Evolutionary conservation across 2,797 vertebrate genomes (phyloP).

Genomic region (Alosa sapidissima): DNA sequence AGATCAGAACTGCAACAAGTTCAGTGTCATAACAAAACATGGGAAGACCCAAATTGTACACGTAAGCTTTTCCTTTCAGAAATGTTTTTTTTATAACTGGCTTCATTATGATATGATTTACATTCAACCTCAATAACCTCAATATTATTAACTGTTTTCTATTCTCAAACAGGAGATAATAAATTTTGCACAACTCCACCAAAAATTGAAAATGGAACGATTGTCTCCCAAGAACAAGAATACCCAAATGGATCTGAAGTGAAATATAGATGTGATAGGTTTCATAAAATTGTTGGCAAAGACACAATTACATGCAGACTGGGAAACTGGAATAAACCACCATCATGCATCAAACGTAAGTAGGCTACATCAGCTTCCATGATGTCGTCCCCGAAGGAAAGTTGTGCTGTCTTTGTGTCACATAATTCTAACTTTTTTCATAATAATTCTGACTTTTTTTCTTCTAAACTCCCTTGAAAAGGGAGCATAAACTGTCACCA

Average conservation of each 20-base stretch:
- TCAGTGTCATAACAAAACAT: slow-evolving; percentile 33
- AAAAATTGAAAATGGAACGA: slow-evolving; percentile 48
- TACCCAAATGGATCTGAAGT: slow-evolving; percentile 34
- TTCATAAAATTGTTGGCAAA: not conserved
- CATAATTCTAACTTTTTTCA: too few species aligned
- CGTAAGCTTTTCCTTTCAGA: not conserved
- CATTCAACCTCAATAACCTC: not conserved
- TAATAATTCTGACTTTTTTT: too few species aligned
- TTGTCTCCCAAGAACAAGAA: not conserved
- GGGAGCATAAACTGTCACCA: too few species aligned
- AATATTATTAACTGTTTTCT: not conserved
- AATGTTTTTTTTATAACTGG: too few species aligned
- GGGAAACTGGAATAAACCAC: slow-evolving; percentile 47
- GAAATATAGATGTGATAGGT: slow-evolving; percentile 49
- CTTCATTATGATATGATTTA: not conserved
- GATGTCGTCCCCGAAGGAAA: too few species aligned
- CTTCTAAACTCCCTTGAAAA: too few species aligned
- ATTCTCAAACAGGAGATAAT: not conserved
- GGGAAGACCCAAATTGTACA: not conserved
- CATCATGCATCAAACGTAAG: slow-evolving; percentile 49
- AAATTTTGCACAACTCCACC: not conserved
- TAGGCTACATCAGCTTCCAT: slow-evolving; percentile 26
- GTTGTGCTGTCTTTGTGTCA: too few species aligned
- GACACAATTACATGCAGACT: slow-evolving; percentile 24
- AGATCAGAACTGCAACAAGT: fast-evolving